Base-by-base conservation (phyloP, 2,888 invertebrate species). In the Helleia helle region DNA sequence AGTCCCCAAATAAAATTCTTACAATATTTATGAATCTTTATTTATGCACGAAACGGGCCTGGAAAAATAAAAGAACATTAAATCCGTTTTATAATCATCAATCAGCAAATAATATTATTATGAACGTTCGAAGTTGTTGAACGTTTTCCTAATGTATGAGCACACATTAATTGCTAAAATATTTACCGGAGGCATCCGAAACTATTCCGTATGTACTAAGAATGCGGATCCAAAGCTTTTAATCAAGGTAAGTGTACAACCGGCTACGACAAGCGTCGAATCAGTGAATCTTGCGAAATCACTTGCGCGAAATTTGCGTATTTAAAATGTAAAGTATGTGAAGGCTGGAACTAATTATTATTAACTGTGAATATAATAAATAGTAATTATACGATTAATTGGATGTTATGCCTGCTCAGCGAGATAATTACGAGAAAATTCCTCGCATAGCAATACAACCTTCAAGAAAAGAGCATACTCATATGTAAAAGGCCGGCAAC, bases 161-260 rank as follows among this genome's bases (percentile, higher is more conserved):
- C 66, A 65, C 59, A 63, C 61, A 73, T 79, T 76, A 76, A 76
- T 79, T 80, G 76, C 71, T 71, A 73, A 79, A 77, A 81, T 77
- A 77, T 80, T 79, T 70, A 71, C 51, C 54, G 56, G 59, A 68
- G 75, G 76, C 76, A 75, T 70, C 71, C 68, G 66, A 64, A 62
- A 62, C 64, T 60, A 58, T 63, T 54, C 45, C 47, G 48, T 51
- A 71, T 68, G 65, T 68, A 66, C 61, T 67, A 76, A 77, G 83
- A 84, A 84, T 84, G 83, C 83, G 83, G 83, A 84, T 81, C 76
- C 67, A 58, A 58, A 65, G 63, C 66, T 74, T 65, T 70, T 67
- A 74, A 81, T 76, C 80, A 80, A 81, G 77, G 76, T 79, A 74
- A 76, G 64, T 62, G 65, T 66, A 61, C 65, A 65, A 57, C 54